Conservation (phyloP, 2,797 vertebrate species). For the Sitta carolinensis region DNA sequence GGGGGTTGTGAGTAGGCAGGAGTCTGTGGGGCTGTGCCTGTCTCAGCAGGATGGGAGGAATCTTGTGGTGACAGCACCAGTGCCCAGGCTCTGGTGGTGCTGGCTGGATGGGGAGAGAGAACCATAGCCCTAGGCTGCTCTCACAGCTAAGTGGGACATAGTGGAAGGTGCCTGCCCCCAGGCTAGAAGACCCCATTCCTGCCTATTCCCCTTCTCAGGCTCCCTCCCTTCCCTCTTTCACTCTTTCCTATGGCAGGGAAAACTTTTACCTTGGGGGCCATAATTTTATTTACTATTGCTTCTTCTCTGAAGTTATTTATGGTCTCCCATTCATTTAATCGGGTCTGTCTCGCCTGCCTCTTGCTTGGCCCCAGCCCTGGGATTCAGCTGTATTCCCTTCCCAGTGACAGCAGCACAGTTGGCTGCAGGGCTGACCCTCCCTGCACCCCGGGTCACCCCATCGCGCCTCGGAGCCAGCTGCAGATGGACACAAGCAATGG, state of each 20-base stretch:
- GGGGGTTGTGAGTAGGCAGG: not conserved
- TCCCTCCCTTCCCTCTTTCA: not conserved
- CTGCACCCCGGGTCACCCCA: fast-evolving
- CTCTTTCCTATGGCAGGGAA: not conserved
- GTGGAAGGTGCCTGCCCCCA: not conserved
- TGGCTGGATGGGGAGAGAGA: fast-evolving
- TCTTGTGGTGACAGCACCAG: not conserved
- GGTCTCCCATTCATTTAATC: not conserved
- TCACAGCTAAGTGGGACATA: not conserved
- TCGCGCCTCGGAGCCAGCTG: fast-evolving
- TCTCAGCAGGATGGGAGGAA: not conserved
- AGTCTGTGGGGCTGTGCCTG: not conserved
- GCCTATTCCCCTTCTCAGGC: not conserved
- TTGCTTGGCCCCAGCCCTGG: conserved; percentile 1
- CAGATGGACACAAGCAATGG: not conserved
- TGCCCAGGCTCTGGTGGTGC: not conserved
- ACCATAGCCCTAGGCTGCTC: not conserved
- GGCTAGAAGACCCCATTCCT: not conserved
- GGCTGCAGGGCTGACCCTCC: not conserved
- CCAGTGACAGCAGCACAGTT: not conserved
- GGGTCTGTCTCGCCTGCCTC: not conserved
- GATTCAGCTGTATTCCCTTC: conserved; percentile 35
- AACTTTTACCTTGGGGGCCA: not conserved
- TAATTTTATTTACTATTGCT: not conserved
- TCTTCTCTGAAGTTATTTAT: not conserved